These are phyloP conservation scores for Pycnomerus fuliginosus DNA, from an alignment of 2,888 invertebrate species.

Conservation along the genomic window DNA sequence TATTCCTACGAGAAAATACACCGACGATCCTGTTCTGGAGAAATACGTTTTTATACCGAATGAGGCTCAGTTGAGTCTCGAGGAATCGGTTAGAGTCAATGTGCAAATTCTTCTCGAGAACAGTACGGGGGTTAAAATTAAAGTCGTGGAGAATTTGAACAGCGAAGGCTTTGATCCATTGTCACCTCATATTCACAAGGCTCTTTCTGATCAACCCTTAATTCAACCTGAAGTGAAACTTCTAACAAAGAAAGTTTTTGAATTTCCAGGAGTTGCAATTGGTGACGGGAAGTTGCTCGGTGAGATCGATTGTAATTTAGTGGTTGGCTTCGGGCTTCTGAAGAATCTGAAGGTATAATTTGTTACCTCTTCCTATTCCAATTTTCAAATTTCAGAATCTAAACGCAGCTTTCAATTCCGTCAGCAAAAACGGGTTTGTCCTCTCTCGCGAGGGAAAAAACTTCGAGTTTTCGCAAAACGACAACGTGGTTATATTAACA, in stretches of 20 bases:
- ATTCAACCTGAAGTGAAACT: conserved; percentile 4
- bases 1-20: conserved; percentile 65
- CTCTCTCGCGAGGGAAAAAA: too few species aligned
- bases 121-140: conserved; percentile 60
- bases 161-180: conserved; percentile 11
- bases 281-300: neutral
- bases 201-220: conserved; percentile 8
- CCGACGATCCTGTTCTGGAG: conserved; percentile 72
- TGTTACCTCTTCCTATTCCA: too few species aligned
- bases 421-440: too few species aligned
- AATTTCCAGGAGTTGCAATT: conserved; percentile 41
- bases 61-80: conserved; percentile 27
- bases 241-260: conserved; percentile 3
- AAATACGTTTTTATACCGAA: conserved; percentile 71
- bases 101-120: conserved; percentile 75
- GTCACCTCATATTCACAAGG: conserved; percentile 3
- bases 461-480: too few species aligned
- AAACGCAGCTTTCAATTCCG: too few species aligned
- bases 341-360: too few species aligned
- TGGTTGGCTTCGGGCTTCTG: too few species aligned
- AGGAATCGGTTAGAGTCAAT: conserved; percentile 56
- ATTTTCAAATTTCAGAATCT: too few species aligned
- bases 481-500: too few species aligned
- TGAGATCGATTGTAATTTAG: neutral
- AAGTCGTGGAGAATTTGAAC: conserved; percentile 57